Base-by-base conservation (phyloP, 2,797 vertebrate species). In the Arctocebus calabarensis region DNA sequence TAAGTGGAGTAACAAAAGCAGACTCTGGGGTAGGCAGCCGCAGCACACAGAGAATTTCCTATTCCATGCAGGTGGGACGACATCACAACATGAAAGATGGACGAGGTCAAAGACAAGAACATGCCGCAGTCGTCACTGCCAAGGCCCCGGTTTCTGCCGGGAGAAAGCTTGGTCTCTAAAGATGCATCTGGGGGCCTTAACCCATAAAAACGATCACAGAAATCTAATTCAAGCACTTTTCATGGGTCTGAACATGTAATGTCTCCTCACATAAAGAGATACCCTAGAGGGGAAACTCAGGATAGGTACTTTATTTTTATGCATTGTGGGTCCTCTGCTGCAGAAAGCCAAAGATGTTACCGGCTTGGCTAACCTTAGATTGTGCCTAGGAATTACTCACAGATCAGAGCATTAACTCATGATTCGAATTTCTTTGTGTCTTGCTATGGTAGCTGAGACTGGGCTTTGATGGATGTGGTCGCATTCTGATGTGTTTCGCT, bases 231-330 rank as follows among this genome's bases (percentile, higher is more conserved):
- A 96, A 97, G 93, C 91, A 87, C 83, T 98, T 98, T 97, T 93
- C 97, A 91, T 97, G 95, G 97, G 95, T 88, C 91, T 97, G 96
- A 95, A 86, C 95, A 75, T 97, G 74, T 97, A 97, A 96, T 97
- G 75, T 97, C 85, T 97, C 85, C 88, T 97, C 84, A 91, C 91
- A 94, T 84, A 97, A 97, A 97, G 97, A 96, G 91, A 97, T 97
- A 96, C 97, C 95, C 95, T 95, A 64, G 94, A 98, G 98, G 95
- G 87, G 70, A 95, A 97, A 97, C 94, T 25, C 84, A 96, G 90
- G 90, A 97, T 70, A 97, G 73, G 59, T 96, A 37, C 87, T 98
- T 98, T 97, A 97, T 97, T 97, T 98, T 98, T 98, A 98, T 98
- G 96, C 87, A 96, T 97, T 96, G 94, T 91, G 73, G 97, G 82